phyloP scores from a whole-genome alignment of 2,797 vertebrate species.

The Rachycentron canadum region DNA sequence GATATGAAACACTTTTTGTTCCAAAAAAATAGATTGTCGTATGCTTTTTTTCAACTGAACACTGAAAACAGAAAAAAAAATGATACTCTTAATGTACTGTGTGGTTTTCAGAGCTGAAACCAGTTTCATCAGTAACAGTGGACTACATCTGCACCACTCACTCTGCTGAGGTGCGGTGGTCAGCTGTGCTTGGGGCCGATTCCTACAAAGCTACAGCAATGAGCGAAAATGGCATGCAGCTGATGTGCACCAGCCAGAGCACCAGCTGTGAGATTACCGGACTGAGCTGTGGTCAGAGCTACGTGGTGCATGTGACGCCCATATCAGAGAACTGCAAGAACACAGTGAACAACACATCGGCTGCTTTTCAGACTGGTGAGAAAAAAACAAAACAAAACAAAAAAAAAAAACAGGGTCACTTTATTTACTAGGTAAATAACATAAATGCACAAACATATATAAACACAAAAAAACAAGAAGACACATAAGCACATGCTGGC shows the following conservation, averaged over 20 bases:
- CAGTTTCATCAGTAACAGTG: constrained; percentile 71
- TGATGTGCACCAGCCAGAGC: constrained; percentile 69
- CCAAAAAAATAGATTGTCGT: background rate
- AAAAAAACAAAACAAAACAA: background rate
- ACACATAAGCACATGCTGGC: background rate
- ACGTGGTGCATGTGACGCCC: constrained; percentile 73
- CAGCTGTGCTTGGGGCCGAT: constrained; percentile 72
- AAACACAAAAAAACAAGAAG: background rate
- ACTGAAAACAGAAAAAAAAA: background rate
- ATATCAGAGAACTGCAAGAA: constrained; percentile 78
- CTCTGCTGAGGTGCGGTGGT: constrained; percentile 74
- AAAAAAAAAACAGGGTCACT: too few relatives aligned
- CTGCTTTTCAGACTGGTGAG: constrained; percentile 75
- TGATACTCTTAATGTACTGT: background rate
- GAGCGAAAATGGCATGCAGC: constrained; percentile 34
- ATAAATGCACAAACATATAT: background rate
- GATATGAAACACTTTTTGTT: background rate
- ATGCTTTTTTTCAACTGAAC: background rate
- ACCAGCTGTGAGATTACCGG: constrained; percentile 70
- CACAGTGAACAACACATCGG: constrained; percentile 51
- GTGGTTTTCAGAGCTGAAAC: constrained; percentile 73
- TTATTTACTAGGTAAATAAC: background rate
- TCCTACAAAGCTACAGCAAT: constrained; percentile 75
- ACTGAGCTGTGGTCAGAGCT: constrained; percentile 77
- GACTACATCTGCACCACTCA: constrained; percentile 77